phyloP scores from a whole-genome alignment of 2,797 vertebrate species.

The Hippocampus kuda region DNA sequence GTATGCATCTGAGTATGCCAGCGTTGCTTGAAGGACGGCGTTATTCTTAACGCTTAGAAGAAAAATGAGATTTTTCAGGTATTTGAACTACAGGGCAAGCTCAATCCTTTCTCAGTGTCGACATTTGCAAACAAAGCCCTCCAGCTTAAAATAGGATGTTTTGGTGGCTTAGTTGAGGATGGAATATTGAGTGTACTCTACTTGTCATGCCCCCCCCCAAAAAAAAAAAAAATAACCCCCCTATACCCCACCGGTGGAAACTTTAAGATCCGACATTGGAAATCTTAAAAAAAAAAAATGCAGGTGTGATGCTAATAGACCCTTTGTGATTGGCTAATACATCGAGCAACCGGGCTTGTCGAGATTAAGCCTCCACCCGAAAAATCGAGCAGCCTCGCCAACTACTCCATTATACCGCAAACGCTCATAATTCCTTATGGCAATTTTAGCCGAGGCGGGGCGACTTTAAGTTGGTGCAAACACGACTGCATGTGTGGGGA shows the following conservation, averaged over 20 bases:
- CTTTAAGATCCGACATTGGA: conserved; percentile 27
- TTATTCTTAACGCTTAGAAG: conserved; percentile 17
- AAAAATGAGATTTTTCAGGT: conserved; percentile 13
- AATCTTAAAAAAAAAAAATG: not conserved
- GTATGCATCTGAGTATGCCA: conserved; percentile 24
- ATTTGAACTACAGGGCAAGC: conserved; percentile 14
- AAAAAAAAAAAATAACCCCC: conserved; percentile 10
- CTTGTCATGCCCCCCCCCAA: conserved; percentile 14
- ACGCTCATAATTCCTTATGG: not conserved
- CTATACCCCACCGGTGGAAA: not conserved
- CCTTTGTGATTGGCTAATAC: conserved; percentile 15
- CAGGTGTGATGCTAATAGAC: not conserved
- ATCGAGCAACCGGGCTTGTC: not conserved
- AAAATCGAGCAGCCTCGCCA: conserved; percentile 2
- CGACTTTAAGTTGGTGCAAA: conserved; percentile 5
- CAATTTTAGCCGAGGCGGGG: conserved; percentile 3
- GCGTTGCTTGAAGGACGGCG: conserved; percentile 43
- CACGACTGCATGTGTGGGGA: not conserved
- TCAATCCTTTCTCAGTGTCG: conserved; percentile 17
- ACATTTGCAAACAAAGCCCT: conserved; percentile 21
- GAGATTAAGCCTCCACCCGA: not conserved
- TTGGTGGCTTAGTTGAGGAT: conserved; percentile 19
- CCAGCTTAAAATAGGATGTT: conserved; percentile 9
- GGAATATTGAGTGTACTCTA: conserved; percentile 11
- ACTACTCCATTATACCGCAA: not conserved